phyloP scores from a whole-genome alignment of 2,888 invertebrate species.

The Andricus curvator region DNA sequence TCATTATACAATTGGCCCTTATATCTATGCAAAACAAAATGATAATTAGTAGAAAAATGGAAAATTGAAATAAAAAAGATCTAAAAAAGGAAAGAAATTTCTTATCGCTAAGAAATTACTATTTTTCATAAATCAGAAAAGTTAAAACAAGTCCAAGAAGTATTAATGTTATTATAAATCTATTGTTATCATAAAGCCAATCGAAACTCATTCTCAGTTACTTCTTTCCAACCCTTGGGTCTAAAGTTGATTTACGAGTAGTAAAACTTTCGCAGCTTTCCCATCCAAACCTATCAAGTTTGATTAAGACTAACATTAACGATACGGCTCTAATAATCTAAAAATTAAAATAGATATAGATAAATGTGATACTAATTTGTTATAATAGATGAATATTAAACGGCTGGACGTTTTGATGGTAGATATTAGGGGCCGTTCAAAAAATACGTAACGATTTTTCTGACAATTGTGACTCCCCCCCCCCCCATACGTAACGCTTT shows the following conservation, averaged over 20 bases:
- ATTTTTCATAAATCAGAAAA: no score
- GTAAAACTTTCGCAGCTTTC: not conserved
- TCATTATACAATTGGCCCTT: no score
- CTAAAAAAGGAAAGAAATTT: no score
- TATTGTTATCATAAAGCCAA: not conserved
- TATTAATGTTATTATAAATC: not conserved
- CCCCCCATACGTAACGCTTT: no score
- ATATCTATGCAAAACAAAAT: no score
- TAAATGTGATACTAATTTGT: slow-evolving; percentile 37
- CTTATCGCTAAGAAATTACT: not conserved
- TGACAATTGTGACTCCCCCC: no score
- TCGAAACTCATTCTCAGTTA: not conserved
- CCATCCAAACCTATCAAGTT: not conserved
- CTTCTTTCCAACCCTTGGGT: not conserved
- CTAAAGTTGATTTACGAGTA: not conserved
- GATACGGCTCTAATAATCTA: not conserved
- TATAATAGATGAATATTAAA: not conserved
- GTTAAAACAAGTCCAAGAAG: not conserved
- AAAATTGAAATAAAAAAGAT: no score
- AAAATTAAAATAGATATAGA: not conserved
- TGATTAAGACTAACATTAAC: not conserved
- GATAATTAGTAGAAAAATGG: no score
- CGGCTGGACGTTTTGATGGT: no score
- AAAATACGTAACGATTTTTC: no score
- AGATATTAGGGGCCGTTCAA: no score